Percentiles rank a stretch among this genome's conserved stretches.
Evolutionary conservation across 2,888 invertebrate genomes (phyloP).

Genomic region (Idaea aversata): DNA sequence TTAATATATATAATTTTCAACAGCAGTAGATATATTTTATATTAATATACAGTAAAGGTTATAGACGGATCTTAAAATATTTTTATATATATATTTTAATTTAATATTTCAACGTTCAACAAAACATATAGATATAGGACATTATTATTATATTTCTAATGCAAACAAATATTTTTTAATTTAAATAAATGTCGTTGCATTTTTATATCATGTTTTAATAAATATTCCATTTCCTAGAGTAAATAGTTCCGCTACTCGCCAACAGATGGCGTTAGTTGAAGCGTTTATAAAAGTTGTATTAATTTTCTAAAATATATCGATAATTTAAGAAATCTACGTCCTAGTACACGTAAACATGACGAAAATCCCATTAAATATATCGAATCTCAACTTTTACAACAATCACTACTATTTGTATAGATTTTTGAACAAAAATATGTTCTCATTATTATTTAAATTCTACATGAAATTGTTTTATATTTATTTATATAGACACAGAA

Average conservation of each 20-base stretch:
- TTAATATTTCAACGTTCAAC: background rate
- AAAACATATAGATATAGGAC: background rate
- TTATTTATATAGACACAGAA: background rate
- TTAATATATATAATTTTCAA: background rate
- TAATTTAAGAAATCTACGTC: constrained; percentile 11
- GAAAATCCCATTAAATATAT: background rate
- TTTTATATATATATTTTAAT: background rate
- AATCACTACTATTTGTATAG: background rate
- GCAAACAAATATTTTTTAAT: background rate
- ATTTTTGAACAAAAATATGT: background rate
- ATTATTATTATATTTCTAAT: background rate
- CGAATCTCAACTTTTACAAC: background rate
- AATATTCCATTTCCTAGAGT: constrained; percentile 11
- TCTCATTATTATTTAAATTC: background rate
- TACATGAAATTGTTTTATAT: background rate
- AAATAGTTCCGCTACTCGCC: constrained; percentile 36
- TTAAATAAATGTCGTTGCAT: constrained; percentile 15
- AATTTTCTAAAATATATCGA: background rate
- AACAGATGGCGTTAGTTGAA: constrained; percentile 39
- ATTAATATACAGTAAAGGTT: background rate
- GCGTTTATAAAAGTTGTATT: constrained; percentile 26
- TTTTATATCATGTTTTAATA: constrained; percentile 3
- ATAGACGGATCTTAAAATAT: constrained; percentile 4
- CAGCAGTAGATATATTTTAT: constrained; percentile 1
- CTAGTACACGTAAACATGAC: background rate